Percentiles rank a stretch among this genome's conserved stretches.
These are phyloP conservation scores for Theonella swinhoei DNA, from an alignment of 37 sponge, comb jelly and placozoan species.

Conservation along the genomic window DNA sequence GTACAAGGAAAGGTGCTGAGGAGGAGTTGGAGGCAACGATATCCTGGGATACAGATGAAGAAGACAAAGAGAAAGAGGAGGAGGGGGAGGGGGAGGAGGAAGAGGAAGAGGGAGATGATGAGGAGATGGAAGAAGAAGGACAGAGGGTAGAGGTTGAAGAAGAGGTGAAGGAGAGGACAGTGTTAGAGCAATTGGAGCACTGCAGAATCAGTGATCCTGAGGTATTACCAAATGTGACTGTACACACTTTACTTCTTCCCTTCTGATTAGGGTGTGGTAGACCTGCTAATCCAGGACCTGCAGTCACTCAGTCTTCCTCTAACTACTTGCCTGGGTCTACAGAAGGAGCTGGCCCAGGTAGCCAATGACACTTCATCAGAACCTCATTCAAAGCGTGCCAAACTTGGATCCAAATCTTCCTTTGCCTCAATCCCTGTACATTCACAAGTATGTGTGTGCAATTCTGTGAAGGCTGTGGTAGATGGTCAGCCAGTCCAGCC, in stretches of 20 bases:
- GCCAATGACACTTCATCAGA: neutral
- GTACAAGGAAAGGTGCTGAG: neutral
- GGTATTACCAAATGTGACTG: too few species aligned
- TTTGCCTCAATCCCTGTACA: neutral
- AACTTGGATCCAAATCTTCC: neutral
- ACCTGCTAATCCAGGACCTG: neutral
- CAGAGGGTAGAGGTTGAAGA: neutral
- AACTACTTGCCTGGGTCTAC: neutral
- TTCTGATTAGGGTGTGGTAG: neutral
- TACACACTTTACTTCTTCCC: neutral
- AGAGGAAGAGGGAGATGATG: neutral
- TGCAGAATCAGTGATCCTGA: neutral
- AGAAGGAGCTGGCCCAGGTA: neutral
- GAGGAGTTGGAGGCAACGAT: neutral
- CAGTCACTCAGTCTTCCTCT: neutral
- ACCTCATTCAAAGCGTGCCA: neutral
- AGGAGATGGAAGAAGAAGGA: neutral
- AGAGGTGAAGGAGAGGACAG: neutral
- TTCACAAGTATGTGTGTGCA: conserved; percentile 10
- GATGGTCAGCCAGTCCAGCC: conserved; percentile 25
- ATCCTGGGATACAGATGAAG: neutral
- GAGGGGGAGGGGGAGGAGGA: neutral
- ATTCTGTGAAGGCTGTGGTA: conserved; percentile 17
- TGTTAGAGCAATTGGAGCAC: neutral
- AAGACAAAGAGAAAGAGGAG: neutral